Evolutionary conservation across 2,797 vertebrate species (phyloP), one percentile per base, ranked within the genome.

Genomic region (Masticophis lateralis): DNA sequence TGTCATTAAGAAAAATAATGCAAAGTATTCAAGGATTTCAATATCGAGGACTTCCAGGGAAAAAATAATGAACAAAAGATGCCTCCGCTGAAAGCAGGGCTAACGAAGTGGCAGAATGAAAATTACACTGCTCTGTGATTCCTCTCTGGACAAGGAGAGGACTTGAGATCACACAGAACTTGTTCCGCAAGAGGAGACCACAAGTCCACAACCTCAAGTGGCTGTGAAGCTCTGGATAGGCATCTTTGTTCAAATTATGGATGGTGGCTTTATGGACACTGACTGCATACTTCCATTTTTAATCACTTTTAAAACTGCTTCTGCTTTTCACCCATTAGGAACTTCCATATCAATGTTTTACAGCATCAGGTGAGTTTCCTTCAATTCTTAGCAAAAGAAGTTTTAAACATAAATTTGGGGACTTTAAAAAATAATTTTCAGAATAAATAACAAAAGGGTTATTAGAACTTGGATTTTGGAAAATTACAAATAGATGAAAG

Each of bases 21-120:
- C 90, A n/a, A 2, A 53, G 89, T 93, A 47, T 20, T 87, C 92
- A 94, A 94, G 95, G 87, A 89, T 37, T 51, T 9, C 88, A 94
- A 92, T 86, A 92, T 16, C 22, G 4, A 91, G 59, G 25, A 37
- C 14, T 74, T 74, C 14, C 32, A 74, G 32, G 69, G 32, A 47
- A 43, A 43, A 79, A 79, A 47, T 22, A 4, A 22, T 47, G 37
- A 79, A 43, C 9, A 0, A 20, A 43, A 79, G 18, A 43, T 43
- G 20, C 18, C 9, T 22, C 32, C 6, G 9, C 74, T 11, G 25
- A 79, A 79, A 47, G 74, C 74, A 79, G 37, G 4, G 8, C 74
- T 47, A 22, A 47, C 9, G 2, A 79, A 43, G 1, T 43, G 32
- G 32, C 74, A 79, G 9, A 79, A 79, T 47, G 74, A 79, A 79